phyloP scores from a whole-genome alignment of 2,113 vertebrate species.

The Emberiza fucata region DNA sequence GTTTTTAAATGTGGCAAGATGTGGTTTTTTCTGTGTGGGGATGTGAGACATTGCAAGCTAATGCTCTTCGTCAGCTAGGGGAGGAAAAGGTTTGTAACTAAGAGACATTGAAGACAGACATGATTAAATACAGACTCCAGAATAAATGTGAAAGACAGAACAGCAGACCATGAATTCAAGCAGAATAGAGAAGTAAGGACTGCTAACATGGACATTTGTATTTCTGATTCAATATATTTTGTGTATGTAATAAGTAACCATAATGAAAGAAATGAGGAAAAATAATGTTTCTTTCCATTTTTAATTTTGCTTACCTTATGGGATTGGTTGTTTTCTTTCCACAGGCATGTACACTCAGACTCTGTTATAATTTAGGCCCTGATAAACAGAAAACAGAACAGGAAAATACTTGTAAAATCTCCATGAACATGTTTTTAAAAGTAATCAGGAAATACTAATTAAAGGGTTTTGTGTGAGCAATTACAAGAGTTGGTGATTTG shows the following conservation, averaged over 20 bases:
- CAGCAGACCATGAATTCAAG: not conserved
- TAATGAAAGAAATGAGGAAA: not conserved
- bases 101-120: not conserved
- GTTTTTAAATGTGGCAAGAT: not conserved
- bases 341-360: not conserved
- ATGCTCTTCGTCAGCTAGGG: not conserved
- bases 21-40: not conserved
- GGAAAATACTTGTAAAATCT: not conserved
- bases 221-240: not conserved
- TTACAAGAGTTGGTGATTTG: constrained; percentile 10
- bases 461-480: not conserved
- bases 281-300: not conserved
- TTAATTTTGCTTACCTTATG: not conserved
- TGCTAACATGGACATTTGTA: not conserved
- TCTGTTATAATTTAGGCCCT: not conserved
- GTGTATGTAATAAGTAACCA: not conserved
- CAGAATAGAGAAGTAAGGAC: not conserved
- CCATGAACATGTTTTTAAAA: not conserved
- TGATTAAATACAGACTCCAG: not conserved
- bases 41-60: not conserved
- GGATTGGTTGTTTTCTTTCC: not conserved
- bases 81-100: not conserved
- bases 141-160: not conserved
- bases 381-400: not conserved
- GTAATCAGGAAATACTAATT: not conserved